Evolutionary conservation across 2,888 invertebrate genomes (phyloP), one percentile per base, ranked within the genome.

Genomic region (Xestia rhomboidea): DNA sequence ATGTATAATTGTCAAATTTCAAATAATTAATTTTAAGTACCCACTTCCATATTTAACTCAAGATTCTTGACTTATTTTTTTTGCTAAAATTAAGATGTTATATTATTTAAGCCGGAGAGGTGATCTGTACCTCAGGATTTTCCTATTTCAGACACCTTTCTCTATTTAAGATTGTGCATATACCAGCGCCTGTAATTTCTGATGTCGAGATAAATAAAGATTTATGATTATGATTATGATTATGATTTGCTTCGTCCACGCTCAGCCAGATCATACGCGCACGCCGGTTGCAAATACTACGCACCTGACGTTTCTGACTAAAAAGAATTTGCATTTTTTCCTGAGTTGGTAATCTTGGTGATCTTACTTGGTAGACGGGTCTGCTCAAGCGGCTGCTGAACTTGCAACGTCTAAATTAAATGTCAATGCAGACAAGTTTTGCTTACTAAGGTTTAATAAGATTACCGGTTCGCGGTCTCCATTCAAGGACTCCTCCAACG

Each of bases 401-500:
- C 79, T 44, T 44, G 57, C 30, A 30, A n/a, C 4, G 69, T 62
- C 60, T 69, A 62, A 79, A 79, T 79, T 69, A 62, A 79, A 79
- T 79, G 70, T 81, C 81, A 82, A 84, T 76, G 76, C n/a, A 51
- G 60, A 68, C 81, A 64, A 34, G 51, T 71, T 49, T 44, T 66
- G 11, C 57, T 27, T 46, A 80, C 78, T 77, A 54, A 80, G 38
- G 34, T 62, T 57, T 49, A 76, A 63, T 76, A 51, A 68, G 21
- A 68, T 57, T 49, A 68, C 77, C 60, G 49, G 76, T 81, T 73
- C 30, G 38, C 46, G 30, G 77, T 68, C 38, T 64, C 21, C 27
- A 62, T 1, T 73, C 77, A 83, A 78, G 85, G 85, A 85, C 68
- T 27, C 6, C 49, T 41, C 63, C 73, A 62, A 66, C 77, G 64